Evolutionary conservation across 2,888 invertebrate genomes (phyloP).

Genomic region (Poecilus cupreus): DNA sequence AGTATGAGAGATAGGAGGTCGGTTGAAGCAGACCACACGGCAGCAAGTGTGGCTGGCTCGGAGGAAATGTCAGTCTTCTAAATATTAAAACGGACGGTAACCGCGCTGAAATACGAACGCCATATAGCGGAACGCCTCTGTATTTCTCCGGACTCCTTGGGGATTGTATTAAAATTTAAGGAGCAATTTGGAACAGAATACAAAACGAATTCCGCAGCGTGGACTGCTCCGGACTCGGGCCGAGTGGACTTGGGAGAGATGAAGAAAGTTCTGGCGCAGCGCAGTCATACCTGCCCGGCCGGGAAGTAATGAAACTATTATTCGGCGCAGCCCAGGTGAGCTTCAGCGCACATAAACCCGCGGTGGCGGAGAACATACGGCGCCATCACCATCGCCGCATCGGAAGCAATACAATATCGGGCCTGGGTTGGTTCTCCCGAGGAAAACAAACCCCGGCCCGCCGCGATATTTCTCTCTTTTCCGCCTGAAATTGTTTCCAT

Average conservation of each 20-base stretch:
- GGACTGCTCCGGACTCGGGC: constrained; percentile 61
- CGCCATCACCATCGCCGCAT: constrained; percentile 24
- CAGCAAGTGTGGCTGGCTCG: not conserved
- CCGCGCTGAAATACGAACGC: constrained; percentile 59
- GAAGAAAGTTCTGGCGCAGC: constrained; percentile 43
- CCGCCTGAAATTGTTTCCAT: constrained; percentile 55
- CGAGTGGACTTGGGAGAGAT: constrained; percentile 63
- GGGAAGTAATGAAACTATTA: constrained; percentile 55
- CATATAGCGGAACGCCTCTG: constrained; percentile 58
- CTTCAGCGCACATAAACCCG: constrained; percentile 31
- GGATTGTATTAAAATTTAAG: constrained; percentile 68
- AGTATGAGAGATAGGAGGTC: too few species aligned
- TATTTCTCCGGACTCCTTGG: constrained; percentile 57
- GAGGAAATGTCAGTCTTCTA: constrained; percentile 51
- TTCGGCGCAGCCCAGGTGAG: constrained; percentile 40
- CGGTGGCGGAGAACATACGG: constrained; percentile 3
- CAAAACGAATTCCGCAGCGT: constrained; percentile 64
- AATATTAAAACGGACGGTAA: constrained; percentile 58
- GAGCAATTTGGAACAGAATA: constrained; percentile 69
- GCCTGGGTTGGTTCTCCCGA: constrained; percentile 1
- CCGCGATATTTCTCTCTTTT: constrained; percentile 50
- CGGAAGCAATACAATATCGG: constrained; percentile 56
- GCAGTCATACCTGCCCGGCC: constrained; percentile 14
- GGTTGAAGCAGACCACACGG: too few species aligned
- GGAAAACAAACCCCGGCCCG: constrained; percentile 48